phyloP scores from a whole-genome alignment of 2,113 vertebrate genomes.

The Pao palembangensis region DNA sequence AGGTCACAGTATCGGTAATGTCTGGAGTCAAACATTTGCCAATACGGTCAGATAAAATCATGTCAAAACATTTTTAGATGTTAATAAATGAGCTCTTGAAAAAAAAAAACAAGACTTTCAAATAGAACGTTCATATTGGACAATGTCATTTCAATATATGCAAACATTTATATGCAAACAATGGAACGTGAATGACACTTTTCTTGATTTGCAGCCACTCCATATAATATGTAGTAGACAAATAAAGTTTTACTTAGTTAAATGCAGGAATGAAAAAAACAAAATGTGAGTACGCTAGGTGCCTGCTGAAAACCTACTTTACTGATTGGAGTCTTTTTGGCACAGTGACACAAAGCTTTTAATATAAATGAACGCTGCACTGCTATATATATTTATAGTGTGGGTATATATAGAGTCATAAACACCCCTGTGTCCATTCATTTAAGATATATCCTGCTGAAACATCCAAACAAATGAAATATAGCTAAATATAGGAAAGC shows the following conservation, averaged over 20 bases:
- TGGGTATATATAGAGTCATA: conserved; percentile 2
- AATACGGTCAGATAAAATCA: no score
- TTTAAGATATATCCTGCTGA: background rate
- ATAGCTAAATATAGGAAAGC: conserved; percentile 18
- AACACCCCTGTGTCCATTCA: conserved; percentile 8
- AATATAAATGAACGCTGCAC: conserved; percentile 15
- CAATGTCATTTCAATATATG: background rate
- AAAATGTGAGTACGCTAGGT: no score
- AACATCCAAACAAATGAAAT: conserved; percentile 42
- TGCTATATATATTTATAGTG: background rate
- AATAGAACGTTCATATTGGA: no score
- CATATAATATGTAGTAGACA: background rate
- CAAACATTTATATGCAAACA: background rate
- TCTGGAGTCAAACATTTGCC: no score
- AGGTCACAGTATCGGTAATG: no score
- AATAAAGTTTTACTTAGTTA: background rate
- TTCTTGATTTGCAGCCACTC: background rate
- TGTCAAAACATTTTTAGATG: no score
- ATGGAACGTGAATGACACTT: background rate
- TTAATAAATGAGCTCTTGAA: background rate
- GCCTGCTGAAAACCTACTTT: background rate
- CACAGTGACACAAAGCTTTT: conserved; percentile 15
- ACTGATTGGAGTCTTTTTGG: conserved; percentile 21
- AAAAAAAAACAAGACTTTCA: background rate
- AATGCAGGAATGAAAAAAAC: background rate